Evolutionary conservation across 2,797 vertebrate species (phyloP), one percentile per base, ranked within the genome.

Genomic region (Cyprinodon diabolis): DNA sequence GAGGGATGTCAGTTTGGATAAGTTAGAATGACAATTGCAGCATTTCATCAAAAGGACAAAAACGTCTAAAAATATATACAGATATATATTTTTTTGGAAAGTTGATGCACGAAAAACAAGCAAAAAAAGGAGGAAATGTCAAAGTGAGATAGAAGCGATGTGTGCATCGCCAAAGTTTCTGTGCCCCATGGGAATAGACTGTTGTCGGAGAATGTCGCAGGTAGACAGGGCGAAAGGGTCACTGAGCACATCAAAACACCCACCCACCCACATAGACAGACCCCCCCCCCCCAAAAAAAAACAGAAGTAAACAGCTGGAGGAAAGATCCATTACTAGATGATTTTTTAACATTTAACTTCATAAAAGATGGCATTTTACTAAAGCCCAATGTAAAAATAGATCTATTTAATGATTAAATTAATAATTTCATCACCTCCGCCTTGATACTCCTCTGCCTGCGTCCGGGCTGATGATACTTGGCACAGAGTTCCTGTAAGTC

Each of bases 401-500:
- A 37, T 14, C 62, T 1, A 19, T n/a, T 19, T 30, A 19, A 67
- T 35, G 48, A 5, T 52, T 21, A 67, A 76, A 15, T 23, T 51
- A 1, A 14, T 63, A 13, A 19, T 4, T 6, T 57, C 3, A 79
- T 95, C 93, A 97, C 98, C 98, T 98, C 88, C 97, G 96, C 57
- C 98, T 95, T 54, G 97, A 89, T 76, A 97, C 94, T 73, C 96
- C 95, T 79, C 97, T 94, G 81, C 94, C 92, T 4, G 95, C 96
- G 69, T 99, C 98, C 48, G 96, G 96, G 83, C 96, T 98, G 91
- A 99, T 95, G 71, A 97, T 97, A 92, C 96, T 95, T 86, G 97
- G 96, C 19, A 96, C 92, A 0, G 97, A 99, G 92, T 97, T 98
- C 80, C 98, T 94, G 90, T 96, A 98, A 0, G 95, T 93, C 0